Evolutionary conservation across 2,797 vertebrate genomes (phyloP), one percentile per base, ranked within the genome.

Genomic region (Limosa lapponica): DNA sequence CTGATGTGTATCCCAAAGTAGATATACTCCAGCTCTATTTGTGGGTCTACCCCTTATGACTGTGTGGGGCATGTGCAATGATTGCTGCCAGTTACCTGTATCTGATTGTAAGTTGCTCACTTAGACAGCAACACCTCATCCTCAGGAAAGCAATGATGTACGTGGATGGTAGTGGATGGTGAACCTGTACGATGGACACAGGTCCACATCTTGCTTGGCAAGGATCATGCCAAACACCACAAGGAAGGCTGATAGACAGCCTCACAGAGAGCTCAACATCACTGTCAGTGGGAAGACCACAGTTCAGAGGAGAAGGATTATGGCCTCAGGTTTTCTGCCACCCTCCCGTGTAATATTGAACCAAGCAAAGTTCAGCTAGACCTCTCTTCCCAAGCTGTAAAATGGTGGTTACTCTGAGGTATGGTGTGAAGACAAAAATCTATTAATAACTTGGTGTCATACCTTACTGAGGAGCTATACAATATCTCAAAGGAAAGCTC

Each of bases 211-310:
- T 84, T 46, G 24, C 11, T 34, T n/a, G 39, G 22, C 25, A 67
- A 71, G 27, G 28, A 44, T 49, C 16, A 19, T 1, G 2, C 2
- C 2, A 54, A 70, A 59, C 44, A 43, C 19, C 41, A 49, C 30
- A 52, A 27, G 34, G 24, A 67, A 82, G 69, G 34, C 30, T 51
- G 27, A n/a, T 12, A 67, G 54, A 23, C 27, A 49, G 23, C 25
- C 9, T 44, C 12, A 51, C 34, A 16, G 37, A 37, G 15, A 43
- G 10, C 34, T 77, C 28, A 44, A 5, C 0, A 0, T 24, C 51
- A 36, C 30, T 55, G 27, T 36, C 1, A 0, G 10, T 41, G 48
- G 25, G 30, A 88, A 62, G 41, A 44, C 11, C 44, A 19, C 30
- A 51, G 43, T 57, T 82, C 34, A 58, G 51, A 65, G 51, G 14